A percentile compares a stretch with the other conserved stretches of the same genome.
Evolutionary conservation across 2,797 vertebrate species (phyloP).

Genomic region (Amblyopsis hoosieri): DNA sequence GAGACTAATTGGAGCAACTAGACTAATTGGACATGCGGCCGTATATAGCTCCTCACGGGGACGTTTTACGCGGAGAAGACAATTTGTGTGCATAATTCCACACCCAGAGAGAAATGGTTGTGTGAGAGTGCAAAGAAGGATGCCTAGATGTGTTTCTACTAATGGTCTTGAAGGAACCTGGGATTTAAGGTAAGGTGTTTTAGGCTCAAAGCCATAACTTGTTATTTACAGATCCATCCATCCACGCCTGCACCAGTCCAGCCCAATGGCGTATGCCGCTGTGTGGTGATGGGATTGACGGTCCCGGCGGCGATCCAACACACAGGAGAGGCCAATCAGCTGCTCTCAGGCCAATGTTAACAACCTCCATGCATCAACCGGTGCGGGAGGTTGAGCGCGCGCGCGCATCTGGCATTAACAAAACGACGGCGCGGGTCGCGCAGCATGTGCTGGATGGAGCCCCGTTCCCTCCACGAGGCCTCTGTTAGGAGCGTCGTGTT

Average conservation of each 20-base stretch:
- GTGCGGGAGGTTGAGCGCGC: slow-evolving; percentile 65
- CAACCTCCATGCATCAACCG: slow-evolving; percentile 84
- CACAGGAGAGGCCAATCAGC: slow-evolving; percentile 74
- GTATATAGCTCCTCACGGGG: not conserved
- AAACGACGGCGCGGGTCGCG: slow-evolving; percentile 43
- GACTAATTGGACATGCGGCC: not conserved
- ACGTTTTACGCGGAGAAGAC: not conserved
- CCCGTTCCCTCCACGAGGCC: too few relatives aligned
- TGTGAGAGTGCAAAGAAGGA: too few relatives aligned
- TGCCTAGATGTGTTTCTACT: too few relatives aligned
- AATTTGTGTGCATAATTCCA: not conserved
- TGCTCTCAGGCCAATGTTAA: slow-evolving; percentile 78
- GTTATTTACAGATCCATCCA: not conserved
- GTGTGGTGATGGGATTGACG: not conserved
- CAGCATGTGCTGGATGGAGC: not conserved
- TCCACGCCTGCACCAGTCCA: not conserved
- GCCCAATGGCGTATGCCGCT: not conserved
- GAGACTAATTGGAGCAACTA: not conserved
- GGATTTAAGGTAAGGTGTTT: not conserved
- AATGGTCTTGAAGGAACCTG: too few relatives aligned
- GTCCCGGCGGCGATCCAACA: slow-evolving; percentile 25
- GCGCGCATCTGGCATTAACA: slow-evolving; percentile 65
- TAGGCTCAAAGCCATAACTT: not conserved
- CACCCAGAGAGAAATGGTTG: not conserved
- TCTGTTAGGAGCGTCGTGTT: slow-evolving; percentile 44